Conservation (phyloP, 2,113 vertebrate species). For the Ginglymostoma cirratum region DNA sequence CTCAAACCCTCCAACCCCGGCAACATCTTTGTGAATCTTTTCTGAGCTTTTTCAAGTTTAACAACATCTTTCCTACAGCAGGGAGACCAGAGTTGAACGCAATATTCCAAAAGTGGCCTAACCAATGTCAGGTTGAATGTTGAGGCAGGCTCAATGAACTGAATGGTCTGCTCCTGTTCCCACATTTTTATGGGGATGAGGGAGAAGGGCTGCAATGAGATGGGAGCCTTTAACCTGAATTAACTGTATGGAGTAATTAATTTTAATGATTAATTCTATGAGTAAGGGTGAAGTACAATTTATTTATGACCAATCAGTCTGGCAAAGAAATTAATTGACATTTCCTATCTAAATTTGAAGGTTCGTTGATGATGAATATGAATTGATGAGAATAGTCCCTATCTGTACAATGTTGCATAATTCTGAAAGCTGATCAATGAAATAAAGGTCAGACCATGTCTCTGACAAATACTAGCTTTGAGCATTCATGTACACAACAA, state of each 20-base stretch:
- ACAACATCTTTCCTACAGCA: too few species aligned
- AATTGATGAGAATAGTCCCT: too few species aligned
- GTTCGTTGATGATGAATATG: background rate
- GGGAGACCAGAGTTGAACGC: too few species aligned
- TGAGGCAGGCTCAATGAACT: too few species aligned
- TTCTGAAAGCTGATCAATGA: background rate
- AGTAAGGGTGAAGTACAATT: background rate
- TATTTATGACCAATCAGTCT: background rate
- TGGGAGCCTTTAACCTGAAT: background rate
- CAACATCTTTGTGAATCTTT: too few species aligned
- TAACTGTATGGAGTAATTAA: background rate
- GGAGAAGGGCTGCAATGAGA: background rate
- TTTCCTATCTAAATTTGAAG: background rate
- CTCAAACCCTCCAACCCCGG: too few species aligned
- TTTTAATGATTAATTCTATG: background rate
- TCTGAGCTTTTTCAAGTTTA: too few species aligned
- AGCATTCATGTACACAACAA: background rate
- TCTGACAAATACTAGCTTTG: background rate
- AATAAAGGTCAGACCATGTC: background rate
- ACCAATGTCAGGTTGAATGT: too few species aligned
- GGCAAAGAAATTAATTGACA: background rate
- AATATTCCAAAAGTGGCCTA: too few species aligned
- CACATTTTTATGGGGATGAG: background rate
- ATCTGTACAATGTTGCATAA: background rate
- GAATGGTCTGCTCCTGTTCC: too few species aligned